phyloP scores from a whole-genome alignment of 2,888 invertebrate species.

The Matsumyia berberina region DNA sequence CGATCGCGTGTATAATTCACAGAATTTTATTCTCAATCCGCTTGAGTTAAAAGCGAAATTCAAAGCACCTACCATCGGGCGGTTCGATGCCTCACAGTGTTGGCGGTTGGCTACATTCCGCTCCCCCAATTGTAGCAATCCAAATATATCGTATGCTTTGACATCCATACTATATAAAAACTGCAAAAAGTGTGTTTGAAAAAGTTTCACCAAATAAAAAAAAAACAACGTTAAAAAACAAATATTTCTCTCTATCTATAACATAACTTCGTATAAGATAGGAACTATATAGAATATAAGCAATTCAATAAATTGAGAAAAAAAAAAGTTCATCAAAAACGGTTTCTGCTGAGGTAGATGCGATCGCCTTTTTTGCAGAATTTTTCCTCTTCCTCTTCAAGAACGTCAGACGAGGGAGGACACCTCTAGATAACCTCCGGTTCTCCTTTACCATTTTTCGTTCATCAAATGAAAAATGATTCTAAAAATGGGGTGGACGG shows the following conservation, averaged over 20 bases:
- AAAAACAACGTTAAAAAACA: slow-evolving; percentile 47
- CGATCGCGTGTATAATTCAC: slow-evolving; percentile 57
- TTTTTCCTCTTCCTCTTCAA: slow-evolving; percentile 1
- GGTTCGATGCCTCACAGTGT: slow-evolving; percentile 77
- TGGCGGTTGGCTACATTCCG: slow-evolving; percentile 77
- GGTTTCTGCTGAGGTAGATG: slow-evolving; percentile 72
- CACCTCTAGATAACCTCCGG: neutral
- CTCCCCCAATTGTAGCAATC: slow-evolving; percentile 74
- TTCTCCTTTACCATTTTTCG: slow-evolving; percentile 8
- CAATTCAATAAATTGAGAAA: slow-evolving; percentile 64
- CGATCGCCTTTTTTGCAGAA: slow-evolving; percentile 65
- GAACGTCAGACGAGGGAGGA: no score
- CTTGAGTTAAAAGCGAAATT: slow-evolving; percentile 14
- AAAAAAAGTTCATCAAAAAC: slow-evolving; percentile 54
- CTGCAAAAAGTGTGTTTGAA: slow-evolving; percentile 57
- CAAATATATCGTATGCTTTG: slow-evolving; percentile 75
- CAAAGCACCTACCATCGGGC: slow-evolving; percentile 46
- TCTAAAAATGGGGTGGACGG: slow-evolving; percentile 10
- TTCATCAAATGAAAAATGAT: slow-evolving; percentile 59
- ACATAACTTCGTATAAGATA: slow-evolving; percentile 36
- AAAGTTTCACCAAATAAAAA: slow-evolving; percentile 53
- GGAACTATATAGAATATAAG: slow-evolving; percentile 61
- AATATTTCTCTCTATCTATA: slow-evolving; percentile 47
- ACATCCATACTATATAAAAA: slow-evolving; percentile 74
- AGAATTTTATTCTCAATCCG: slow-evolving; percentile 28